These are phyloP conservation scores for Pyralis farinalis DNA, from an alignment of 2,888 invertebrate species.

Conservation along the genomic window DNA sequence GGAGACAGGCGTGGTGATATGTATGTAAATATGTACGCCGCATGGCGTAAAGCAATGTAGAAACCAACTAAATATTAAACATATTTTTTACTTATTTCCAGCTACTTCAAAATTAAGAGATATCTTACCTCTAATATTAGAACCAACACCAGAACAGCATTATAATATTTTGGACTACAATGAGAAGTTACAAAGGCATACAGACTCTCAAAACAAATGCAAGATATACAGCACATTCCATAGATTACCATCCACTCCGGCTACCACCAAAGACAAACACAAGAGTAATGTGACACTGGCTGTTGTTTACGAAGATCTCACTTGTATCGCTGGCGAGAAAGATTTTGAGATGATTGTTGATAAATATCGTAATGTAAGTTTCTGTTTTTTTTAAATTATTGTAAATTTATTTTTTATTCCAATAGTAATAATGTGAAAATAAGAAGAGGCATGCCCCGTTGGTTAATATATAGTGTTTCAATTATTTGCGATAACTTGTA, in stretches of 20 bases:
- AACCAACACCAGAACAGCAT: slow-evolving; percentile 35
- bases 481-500: too few species aligned
- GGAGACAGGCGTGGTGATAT: too few species aligned
- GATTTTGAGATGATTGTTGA: slow-evolving; percentile 20
- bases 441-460: too few species aligned
- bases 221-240: slow-evolving; percentile 55
- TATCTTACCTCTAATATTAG: slow-evolving; percentile 45
- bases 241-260: slow-evolving; percentile 36
- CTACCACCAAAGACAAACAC: slow-evolving; percentile 14
- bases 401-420: too few species aligned
- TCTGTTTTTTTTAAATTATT: too few species aligned
- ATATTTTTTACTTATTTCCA: slow-evolving; percentile 28
- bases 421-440: too few species aligned
- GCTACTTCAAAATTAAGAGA: slow-evolving; percentile 32
- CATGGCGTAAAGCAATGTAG: too few species aligned
- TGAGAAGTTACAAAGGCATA: slow-evolving; percentile 49
- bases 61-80: too few species aligned
- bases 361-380: slow-evolving; percentile 47
- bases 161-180: slow-evolving; percentile 51
- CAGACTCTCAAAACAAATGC: slow-evolving; percentile 46
- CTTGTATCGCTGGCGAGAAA: slow-evolving; percentile 31
- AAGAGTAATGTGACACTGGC: slow-evolving; percentile 27
- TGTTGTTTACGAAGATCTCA: slow-evolving; percentile 45
- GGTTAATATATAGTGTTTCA: too few species aligned
- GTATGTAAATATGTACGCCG: too few species aligned